These are phyloP conservation scores for Sebastes fasciatus DNA, from an alignment of 2,113 vertebrate genomes.

Conservation along the genomic window DNA sequence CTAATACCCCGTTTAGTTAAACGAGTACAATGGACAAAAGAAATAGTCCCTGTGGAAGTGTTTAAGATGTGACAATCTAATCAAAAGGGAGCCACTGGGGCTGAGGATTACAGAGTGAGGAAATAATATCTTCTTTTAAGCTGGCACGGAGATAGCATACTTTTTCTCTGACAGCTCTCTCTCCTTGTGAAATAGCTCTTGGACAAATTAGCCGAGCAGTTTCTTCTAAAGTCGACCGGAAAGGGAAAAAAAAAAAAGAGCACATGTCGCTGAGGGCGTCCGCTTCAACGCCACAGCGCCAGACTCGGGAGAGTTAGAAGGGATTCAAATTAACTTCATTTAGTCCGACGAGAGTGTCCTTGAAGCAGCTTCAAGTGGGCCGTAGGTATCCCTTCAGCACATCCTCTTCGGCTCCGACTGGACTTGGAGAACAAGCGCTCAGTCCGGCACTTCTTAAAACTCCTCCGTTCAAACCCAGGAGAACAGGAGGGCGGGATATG, in stretches of 20 bases:
- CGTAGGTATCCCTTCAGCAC: conserved; percentile 76
- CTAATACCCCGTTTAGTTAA: conserved; percentile 63
- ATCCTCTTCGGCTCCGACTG: conserved; percentile 61
- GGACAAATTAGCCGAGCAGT: conserved; percentile 82
- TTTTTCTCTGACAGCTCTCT: conserved; percentile 76
- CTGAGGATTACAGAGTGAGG: conserved; percentile 66
- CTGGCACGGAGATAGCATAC: conserved; percentile 65
- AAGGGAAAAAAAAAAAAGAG: conserved; percentile 31
- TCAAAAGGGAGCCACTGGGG: conserved; percentile 72
- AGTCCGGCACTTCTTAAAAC: conserved; percentile 46
- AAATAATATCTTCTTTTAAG: conserved; percentile 80
- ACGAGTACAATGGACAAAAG: conserved; percentile 63
- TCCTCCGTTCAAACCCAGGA: conserved; percentile 40
- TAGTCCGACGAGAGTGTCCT: conserved; percentile 83
- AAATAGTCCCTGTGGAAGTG: conserved; percentile 63
- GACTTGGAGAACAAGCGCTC: conserved; percentile 64
- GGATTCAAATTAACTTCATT: conserved; percentile 87
- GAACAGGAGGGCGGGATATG: conserved; percentile 22
- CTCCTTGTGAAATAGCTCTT: conserved; percentile 80
- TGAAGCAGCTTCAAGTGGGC: conserved; percentile 82
- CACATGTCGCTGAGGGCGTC: conserved; percentile 75
- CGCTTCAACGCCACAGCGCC: conserved; percentile 65
- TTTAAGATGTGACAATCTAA: conserved; percentile 77
- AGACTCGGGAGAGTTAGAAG: conserved; percentile 79
- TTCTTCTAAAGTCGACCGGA: conserved; percentile 73